phyloP scores from a whole-genome alignment of 2,797 vertebrate genomes.

The Helicolenus hilgendorfi region DNA sequence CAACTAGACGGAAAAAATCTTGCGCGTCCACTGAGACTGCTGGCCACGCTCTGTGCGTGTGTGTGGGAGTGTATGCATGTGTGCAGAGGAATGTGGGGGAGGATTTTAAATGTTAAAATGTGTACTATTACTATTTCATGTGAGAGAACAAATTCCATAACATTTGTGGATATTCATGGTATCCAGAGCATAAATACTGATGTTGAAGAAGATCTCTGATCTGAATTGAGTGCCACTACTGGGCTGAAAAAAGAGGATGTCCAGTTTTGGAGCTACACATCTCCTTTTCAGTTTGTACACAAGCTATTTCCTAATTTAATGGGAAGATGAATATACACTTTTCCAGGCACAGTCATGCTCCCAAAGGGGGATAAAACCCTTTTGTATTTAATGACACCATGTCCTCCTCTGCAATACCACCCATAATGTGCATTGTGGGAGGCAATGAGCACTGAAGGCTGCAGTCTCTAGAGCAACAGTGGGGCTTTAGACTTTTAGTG shows the following conservation, averaged over 20 bases:
- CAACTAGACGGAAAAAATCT: slow-evolving; percentile 79
- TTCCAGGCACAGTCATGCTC: neutral
- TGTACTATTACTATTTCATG: slow-evolving; percentile 11
- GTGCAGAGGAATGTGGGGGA: slow-evolving; percentile 34
- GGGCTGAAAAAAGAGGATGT: neutral
- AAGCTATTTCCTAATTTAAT: neutral
- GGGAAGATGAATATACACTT: neutral
- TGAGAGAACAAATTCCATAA: neutral
- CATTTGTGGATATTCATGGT: neutral
- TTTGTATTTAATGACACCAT: slow-evolving; percentile 5
- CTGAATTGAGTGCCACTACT: neutral
- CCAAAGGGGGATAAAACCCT: neutral
- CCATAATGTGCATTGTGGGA: neutral
- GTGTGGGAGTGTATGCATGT: slow-evolving; percentile 18
- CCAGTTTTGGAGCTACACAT: neutral
- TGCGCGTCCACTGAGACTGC: slow-evolving; percentile 65
- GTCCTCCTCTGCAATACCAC: neutral
- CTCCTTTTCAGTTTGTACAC: neutral
- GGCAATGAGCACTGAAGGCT: neutral
- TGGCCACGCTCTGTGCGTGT: slow-evolving; percentile 35
- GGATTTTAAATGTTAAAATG: slow-evolving; percentile 54
- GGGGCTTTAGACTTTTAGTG: neutral
- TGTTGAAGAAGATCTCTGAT: neutral
- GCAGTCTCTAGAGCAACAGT: neutral
- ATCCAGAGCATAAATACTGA: neutral